Conservation (phyloP, 2,113 vertebrate species). For the Chroicocephalus ridibundus region DNA sequence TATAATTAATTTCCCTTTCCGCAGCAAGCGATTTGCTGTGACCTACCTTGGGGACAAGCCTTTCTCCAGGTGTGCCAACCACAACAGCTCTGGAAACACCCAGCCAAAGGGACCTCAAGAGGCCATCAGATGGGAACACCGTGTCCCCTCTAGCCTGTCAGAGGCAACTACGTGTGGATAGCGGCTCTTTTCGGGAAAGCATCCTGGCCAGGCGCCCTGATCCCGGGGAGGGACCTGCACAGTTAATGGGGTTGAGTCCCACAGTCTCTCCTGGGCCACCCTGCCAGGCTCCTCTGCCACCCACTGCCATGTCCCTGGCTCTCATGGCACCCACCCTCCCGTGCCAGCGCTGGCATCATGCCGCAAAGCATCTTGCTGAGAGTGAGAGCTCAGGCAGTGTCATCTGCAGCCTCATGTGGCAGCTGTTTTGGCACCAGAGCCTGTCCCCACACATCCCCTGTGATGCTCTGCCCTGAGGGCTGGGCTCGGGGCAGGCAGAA, state of each 20-base stretch:
- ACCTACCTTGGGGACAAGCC: conserved; percentile 35
- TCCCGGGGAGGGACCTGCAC: not conserved
- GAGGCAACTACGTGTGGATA: not conserved
- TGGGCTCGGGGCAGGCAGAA: not conserved
- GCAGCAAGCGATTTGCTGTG: not conserved
- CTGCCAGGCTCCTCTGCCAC: not conserved
- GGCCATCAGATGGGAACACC: not conserved
- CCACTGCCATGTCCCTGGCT: not conserved
- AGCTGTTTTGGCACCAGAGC: not conserved
- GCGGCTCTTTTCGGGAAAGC: not conserved
- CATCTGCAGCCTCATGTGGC: not conserved
- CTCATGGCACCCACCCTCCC: not conserved
- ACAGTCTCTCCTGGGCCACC: not conserved
- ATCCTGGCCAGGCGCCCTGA: not conserved
- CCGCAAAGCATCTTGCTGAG: not conserved
- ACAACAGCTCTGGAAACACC: not conserved
- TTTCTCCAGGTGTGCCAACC: conserved; percentile 56
- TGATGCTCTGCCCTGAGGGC: not conserved
- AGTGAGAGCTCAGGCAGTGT: not conserved
- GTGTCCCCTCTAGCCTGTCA: not conserved
- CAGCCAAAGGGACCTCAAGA: not conserved
- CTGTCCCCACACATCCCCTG: not conserved
- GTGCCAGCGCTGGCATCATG: not conserved
- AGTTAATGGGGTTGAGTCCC: not conserved
- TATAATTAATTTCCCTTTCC: conserved; percentile 66